Base-by-base conservation (phyloP, 35 echinoderm and acorn worm species). In the Apostichopus californicus region DNA sequence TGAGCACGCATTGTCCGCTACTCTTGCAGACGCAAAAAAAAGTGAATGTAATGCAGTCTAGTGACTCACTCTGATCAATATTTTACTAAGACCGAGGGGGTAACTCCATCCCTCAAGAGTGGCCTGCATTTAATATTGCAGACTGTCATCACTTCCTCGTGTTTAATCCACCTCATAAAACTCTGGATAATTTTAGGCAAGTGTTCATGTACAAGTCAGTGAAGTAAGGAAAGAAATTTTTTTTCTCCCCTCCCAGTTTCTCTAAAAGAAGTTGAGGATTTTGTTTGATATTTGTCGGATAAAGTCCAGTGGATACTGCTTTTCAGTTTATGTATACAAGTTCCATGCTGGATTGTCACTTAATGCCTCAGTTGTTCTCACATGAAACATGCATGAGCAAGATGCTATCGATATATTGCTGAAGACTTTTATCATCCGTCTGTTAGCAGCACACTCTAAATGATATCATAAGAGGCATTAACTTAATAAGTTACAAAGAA, bases 21-120 rank as follows among this genome's bases (percentile, higher is more conserved):
- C 20, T 22, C 71, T 61, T 75, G 71, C 71, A 75, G 71, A 75
- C 71, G 64, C 6, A 18, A 18, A n/a, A 18, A 75, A 61, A 75
- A 75, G 71, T 75, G 21, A 58, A 85, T 59, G 52, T 58, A 85
- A 85, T 85, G 14, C 18, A 85, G n/a, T 85, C 81, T 58, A 17
- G 57, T 85, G 81, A 85, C 81, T 85, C 81, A 85, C 57, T 85
- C 54, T 58, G 81, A 85, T 85, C 81, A 85, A 85, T 85, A 85
- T 85, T 85, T 85, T 85, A 85, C 81, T 85, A 59, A 85, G 55
- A 85, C 12, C 4, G 55, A 55, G 56, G 22, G 81, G 81, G 57
- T 46, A 85, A 60, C 56, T 85, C 81, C 57, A 56, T 59, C 57
- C 56, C 81, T 60, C 58, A 25, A 85, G 81, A 22, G 81, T 56